Evolutionary conservation across 2,113 vertebrate species (phyloP).

Genomic region (Bungarus multicinctus): DNA sequence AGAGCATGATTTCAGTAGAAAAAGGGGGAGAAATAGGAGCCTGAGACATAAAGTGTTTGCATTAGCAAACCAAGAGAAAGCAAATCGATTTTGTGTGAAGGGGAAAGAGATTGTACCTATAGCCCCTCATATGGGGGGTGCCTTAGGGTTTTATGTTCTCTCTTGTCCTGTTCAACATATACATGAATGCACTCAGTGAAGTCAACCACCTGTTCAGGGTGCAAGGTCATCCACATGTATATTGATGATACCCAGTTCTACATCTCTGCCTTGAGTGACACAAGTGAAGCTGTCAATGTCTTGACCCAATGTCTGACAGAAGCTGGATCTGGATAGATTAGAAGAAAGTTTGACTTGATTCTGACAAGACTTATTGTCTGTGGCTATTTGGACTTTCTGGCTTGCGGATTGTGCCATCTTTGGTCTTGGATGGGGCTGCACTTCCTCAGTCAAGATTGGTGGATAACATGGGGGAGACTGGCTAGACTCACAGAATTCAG

Average conservation of each 20-base stretch:
- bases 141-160: not conserved
- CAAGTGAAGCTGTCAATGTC: not conserved
- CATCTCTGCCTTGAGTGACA: not conserved
- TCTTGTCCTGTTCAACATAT: not conserved
- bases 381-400: not conserved
- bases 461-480: too few species aligned
- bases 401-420: not conserved
- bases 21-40: not conserved
- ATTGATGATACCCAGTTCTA: not conserved
- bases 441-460: not conserved
- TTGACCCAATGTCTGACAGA: not conserved
- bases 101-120: not conserved
- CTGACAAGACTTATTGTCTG: not conserved
- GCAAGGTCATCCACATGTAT: not conserved
- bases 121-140: not conserved
- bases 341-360: not conserved
- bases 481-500: not conserved
- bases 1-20: not conserved
- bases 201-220: not conserved
- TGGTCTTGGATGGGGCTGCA: not conserved
- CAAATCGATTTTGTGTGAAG: not conserved
- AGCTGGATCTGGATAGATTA: not conserved
- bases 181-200: not conserved
- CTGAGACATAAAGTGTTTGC: not conserved
- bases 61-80: not conserved